A percentile compares a stretch with the other conserved stretches of the same genome.
These are phyloP conservation scores for Varroa destructor DNA, from an alignment of 1,140 invertebrate species.

Conservation along the genomic window DNA sequence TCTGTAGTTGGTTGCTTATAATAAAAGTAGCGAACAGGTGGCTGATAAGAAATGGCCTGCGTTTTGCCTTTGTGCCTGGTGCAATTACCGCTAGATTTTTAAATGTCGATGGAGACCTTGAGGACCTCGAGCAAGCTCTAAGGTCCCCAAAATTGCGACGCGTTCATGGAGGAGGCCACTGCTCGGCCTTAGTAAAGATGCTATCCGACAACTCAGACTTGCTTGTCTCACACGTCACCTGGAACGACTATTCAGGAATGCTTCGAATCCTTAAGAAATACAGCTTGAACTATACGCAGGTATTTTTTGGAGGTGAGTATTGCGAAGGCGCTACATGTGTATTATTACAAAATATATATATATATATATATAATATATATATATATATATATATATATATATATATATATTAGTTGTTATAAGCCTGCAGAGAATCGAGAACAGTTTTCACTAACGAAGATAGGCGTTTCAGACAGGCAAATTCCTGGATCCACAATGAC, in stretches of 20 bases:
- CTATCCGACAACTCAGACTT: conserved; percentile 46
- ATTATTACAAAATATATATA: background rate
- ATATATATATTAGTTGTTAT: too few relatives aligned
- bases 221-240: conserved; percentile 54
- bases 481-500: conserved; percentile 55
- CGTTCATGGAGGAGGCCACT: conserved; percentile 42
- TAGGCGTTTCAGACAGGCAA: background rate
- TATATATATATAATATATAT: background rate
- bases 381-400: too few relatives aligned
- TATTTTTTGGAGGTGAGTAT: conserved; percentile 40
- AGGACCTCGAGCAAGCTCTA: conserved; percentile 50
- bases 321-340: background rate
- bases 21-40: too few relatives aligned
- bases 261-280: conserved; percentile 76
- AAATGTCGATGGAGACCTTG: conserved; percentile 55
- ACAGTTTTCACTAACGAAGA: background rate
- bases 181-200: conserved; percentile 52
- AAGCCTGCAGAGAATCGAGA: too few relatives aligned
- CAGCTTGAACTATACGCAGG: conserved; percentile 59
- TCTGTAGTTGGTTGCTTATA: too few relatives aligned
- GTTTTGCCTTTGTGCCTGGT: too few relatives aligned
- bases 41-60: too few relatives aligned
- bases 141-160: conserved; percentile 32
- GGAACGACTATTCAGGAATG: conserved; percentile 66
- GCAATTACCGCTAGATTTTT: conserved; percentile 21